Percentiles rank a stretch among this genome's conserved stretches.
phyloP scores from a whole-genome alignment of 2,113 vertebrate species.

The Nothoprocta perdicaria region DNA sequence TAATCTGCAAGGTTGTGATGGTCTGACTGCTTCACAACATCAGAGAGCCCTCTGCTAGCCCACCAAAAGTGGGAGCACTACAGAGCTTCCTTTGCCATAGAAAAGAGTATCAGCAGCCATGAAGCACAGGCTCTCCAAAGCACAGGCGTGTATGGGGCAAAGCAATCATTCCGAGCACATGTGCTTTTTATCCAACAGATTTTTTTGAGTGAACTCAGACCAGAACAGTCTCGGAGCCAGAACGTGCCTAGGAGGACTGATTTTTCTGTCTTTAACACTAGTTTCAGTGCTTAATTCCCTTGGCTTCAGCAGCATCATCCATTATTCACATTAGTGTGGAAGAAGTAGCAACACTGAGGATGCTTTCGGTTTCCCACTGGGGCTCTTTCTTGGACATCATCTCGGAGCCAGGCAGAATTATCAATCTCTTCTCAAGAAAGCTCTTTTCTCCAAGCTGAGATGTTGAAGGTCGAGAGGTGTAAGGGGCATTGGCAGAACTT shows the following conservation, averaged over 20 bases:
- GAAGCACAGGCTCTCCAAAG: background rate
- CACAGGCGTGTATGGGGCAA: background rate
- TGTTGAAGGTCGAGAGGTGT: slow-evolving; percentile 68
- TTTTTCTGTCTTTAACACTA: slow-evolving; percentile 10
- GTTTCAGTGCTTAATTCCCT: background rate
- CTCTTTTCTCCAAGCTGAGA: slow-evolving; percentile 44
- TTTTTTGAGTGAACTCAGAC: background rate
- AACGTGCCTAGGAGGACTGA: background rate
- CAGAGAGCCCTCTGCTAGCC: background rate
- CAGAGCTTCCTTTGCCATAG: background rate
- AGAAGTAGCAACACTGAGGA: slow-evolving; percentile 33
- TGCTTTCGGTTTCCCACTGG: slow-evolving; percentile 43
- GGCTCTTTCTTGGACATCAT: slow-evolving; percentile 5
- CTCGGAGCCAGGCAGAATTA: slow-evolving; percentile 5
- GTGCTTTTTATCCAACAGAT: background rate
- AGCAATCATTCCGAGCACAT: background rate
- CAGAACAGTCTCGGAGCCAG: background rate
- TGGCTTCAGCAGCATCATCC: slow-evolving; percentile 19
- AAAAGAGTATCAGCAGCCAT: background rate
- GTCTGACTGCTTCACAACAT: rapidly evolving
- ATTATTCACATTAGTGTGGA: slow-evolving; percentile 53
- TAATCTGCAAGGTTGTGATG: background rate
- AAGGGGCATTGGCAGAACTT: slow-evolving; percentile 68
- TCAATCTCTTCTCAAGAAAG: slow-evolving; percentile 35
- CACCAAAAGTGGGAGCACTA: background rate